Percentiles rank a stretch among this genome's conserved stretches.
Conservation (phyloP, 2,113 vertebrate genomes). For the Sturnira hondurensis region DNA sequence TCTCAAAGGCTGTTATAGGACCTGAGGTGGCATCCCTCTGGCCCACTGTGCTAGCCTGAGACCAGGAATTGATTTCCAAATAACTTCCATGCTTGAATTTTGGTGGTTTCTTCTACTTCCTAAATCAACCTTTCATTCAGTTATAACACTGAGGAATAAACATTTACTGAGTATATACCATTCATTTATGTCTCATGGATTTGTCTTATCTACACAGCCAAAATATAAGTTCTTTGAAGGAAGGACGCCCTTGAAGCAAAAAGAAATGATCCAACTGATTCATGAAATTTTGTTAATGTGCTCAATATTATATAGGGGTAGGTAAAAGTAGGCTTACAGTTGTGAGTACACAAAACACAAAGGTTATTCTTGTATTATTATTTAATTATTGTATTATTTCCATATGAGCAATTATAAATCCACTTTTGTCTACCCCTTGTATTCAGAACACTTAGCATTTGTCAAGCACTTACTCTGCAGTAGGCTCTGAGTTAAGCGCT, state of each 20-base stretch:
- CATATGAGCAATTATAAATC: background rate
- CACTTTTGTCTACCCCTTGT: background rate
- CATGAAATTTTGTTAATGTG: background rate
- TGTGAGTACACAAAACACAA: background rate
- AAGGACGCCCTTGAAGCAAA: background rate
- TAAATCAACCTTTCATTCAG: background rate
- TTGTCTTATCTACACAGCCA: background rate
- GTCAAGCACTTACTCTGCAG: background rate
- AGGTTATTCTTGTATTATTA: background rate
- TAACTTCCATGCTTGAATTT: background rate
- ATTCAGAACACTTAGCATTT: background rate
- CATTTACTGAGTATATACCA: background rate
- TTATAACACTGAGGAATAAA: background rate
- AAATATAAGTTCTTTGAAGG: background rate
- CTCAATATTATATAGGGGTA: background rate
- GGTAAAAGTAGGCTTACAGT: background rate
- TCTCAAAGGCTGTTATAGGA: background rate
- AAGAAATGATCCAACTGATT: background rate
- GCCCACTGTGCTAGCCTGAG: background rate
- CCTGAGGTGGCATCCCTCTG: background rate
- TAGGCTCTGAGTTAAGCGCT: background rate
- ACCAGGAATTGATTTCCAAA: background rate
- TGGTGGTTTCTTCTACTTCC: background rate
- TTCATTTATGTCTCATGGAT: background rate
- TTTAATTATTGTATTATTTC: background rate